Base-by-base conservation (phyloP, 1,140 invertebrate species). In the Hestina assimilis region DNA sequence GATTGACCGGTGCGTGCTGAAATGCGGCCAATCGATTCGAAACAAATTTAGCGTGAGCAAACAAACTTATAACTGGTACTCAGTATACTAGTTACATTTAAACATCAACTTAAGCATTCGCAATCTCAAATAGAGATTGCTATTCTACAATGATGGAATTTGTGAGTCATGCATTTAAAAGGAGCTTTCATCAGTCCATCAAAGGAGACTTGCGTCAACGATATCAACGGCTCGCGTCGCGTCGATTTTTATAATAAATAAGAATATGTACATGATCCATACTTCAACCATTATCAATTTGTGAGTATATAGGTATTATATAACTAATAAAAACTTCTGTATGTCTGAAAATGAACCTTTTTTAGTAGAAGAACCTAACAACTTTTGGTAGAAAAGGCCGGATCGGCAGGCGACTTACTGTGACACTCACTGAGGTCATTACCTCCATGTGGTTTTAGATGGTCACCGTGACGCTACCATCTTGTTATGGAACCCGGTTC, bases 1-100 rank as follows among this genome's bases (percentile, higher is more conserved):
- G 56, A 76, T 69, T 69, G 66, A 72, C 62, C 72, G 54, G 76
- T 66, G 66, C 79, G 80, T 86, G 83, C 68, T 75, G 64, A 73
- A 82, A 86, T 79, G 80, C 80, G 77, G 79, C 67, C 72, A 79
- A 77, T 82, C 72, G 75, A 77, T 77, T 70, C 45, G 20, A 58
- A 71, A 73, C 74, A 70, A 72, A 80, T 72, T 77, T 80, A 81
- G 75, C 62, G 43, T 68, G 48, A 62, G 63, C 63, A 75, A 78
- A 78, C 71, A 69, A 53, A 59, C 48, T 60, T 52, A 38, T 41
- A n/a, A n/a, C n/a, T 47, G 54, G 29, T 59, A 43, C 41, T 52
- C 50, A 40, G 29, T 42, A 59, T 59, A 55, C 63, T 31, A 60
- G 11, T 60, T 47, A 41, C 57, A 60, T 51, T 35, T 54, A 19